Percentiles rank a stretch among this genome's conserved stretches.
Evolutionary conservation across 1,140 invertebrate genomes (phyloP).

Genomic region (Trissolcus basalis): DNA sequence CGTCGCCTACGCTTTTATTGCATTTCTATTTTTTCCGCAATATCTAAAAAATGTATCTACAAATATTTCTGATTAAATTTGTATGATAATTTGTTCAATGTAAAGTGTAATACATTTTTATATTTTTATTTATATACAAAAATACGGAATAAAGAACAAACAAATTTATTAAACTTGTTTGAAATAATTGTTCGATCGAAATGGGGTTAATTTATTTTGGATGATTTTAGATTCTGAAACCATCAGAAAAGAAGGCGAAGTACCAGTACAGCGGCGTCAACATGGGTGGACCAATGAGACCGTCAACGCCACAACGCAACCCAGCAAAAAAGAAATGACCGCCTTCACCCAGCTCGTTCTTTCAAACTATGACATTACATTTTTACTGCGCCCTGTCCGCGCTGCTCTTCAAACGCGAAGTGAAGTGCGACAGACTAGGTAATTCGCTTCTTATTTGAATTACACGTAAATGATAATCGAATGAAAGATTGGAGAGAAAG

Average conservation of each 20-base stretch:
- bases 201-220: background rate
- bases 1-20: too few species aligned
- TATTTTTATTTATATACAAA: too few species aligned
- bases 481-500: background rate
- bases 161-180: too few species aligned
- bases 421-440: constrained; percentile 43
- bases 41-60: too few species aligned
- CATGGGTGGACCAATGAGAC: constrained; percentile 80
- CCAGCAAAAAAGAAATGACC: constrained; percentile 88
- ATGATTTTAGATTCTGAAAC: constrained; percentile 92
- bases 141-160: too few species aligned
- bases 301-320: constrained; percentile 91
- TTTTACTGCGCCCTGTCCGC: constrained; percentile 42
- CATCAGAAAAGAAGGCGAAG: constrained; percentile 99
- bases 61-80: too few species aligned
- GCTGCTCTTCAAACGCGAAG: constrained; percentile 44
- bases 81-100: too few species aligned
- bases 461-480: background rate
- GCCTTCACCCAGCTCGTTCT: constrained; percentile 66
- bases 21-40: too few species aligned
- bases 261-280: constrained; percentile 95
- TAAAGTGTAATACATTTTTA: too few species aligned
- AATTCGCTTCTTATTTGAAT: constrained; percentile 56
- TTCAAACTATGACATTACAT: constrained; percentile 70
- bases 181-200: too few species aligned